Conservation (phyloP, 1,140 invertebrate species). For the Cylas formicarius region DNA sequence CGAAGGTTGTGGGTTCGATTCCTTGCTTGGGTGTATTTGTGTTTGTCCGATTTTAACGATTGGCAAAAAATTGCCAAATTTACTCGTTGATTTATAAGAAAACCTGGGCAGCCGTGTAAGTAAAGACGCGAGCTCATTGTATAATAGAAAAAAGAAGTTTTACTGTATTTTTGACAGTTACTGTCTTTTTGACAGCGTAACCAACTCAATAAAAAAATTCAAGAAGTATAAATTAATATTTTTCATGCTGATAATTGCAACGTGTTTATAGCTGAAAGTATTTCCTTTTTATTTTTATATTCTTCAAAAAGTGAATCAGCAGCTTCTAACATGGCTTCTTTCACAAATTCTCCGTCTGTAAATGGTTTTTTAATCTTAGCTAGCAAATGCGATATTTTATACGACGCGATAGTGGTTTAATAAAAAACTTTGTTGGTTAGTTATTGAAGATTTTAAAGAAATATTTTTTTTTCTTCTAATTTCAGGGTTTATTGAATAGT, state of each 20-base stretch:
- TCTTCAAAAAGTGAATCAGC: slow-evolving; percentile 21
- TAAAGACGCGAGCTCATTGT: too few relatives aligned
- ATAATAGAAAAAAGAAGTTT: too few relatives aligned
- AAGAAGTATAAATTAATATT: too few relatives aligned
- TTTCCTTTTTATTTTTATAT: slow-evolving; percentile 21
- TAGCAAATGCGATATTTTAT: slow-evolving; percentile 2
- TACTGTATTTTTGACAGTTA: too few relatives aligned
- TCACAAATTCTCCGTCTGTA: slow-evolving; percentile 29
- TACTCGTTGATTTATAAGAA: too few relatives aligned
- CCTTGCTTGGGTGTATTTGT: too few relatives aligned
- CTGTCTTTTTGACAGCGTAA: too few relatives aligned
- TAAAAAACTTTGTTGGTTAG: background rate
- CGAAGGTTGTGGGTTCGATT: too few relatives aligned
- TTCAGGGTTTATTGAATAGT: background rate
- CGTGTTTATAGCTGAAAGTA: slow-evolving; percentile 12
- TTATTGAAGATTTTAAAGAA: background rate
- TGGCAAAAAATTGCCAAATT: too few relatives aligned
- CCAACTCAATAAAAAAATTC: too few relatives aligned
- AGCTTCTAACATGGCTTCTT: slow-evolving; percentile 24
- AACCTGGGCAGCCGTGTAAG: too few relatives aligned
- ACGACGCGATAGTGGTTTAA: background rate
- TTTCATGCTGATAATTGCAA: slow-evolving; percentile 14
- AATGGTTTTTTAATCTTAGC: slow-evolving; percentile 14
- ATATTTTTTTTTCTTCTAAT: slow-evolving; percentile 4
- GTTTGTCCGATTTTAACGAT: too few relatives aligned